Base-by-base conservation (phyloP, 2,888 invertebrate species). In the Papilio demoleus region DNA sequence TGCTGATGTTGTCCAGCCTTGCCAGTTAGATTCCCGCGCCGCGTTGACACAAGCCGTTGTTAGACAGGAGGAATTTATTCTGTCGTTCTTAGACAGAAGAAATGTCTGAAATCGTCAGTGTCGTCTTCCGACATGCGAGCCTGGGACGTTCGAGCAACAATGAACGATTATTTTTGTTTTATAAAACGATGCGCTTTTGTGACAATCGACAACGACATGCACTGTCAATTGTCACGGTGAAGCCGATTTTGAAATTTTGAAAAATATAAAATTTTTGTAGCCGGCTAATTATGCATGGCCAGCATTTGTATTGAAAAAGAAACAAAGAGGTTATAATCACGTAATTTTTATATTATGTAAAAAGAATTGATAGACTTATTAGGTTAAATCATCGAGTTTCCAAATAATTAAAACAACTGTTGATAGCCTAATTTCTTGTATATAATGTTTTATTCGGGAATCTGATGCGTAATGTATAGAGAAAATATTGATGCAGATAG, bases 131-230 rank as follows among this genome's bases (percentile, higher is more conserved):
- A 61, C 60, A 65, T 27, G 65, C 27, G 65, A 22, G 22, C 53
- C 27, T 17, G 64, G 40, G 50, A 27, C 50, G 59, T 40, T 50
- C 64, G 50, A 19, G 47, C 53, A 40, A 65, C 47, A 64, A 68
- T 68, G 60, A 40, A 27, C 59, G 64, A 60, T 34, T 59, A 36
- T 78, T 84, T 84, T 86, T 85, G 83, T 87, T 90, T 88, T 79
- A 75, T 84, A 87, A 87, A 86, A 85, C 85, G 86, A 86, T 86
- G 86, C 83, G 81, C 82, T 83, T 85, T 86, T 82, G 82, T 83
- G 87, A 88, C 88, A 89, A 89, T 80, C 84, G 88, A 88, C 88
- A 88, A 87, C 87, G 85, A 86, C 87, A 76, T 80, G 76, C 79
- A 75, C 77, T 83, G 86, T 87, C 88, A 80, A 80, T 88, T 89